Conservation (phyloP, 2,888 invertebrate species). For the Nomada flava region DNA sequence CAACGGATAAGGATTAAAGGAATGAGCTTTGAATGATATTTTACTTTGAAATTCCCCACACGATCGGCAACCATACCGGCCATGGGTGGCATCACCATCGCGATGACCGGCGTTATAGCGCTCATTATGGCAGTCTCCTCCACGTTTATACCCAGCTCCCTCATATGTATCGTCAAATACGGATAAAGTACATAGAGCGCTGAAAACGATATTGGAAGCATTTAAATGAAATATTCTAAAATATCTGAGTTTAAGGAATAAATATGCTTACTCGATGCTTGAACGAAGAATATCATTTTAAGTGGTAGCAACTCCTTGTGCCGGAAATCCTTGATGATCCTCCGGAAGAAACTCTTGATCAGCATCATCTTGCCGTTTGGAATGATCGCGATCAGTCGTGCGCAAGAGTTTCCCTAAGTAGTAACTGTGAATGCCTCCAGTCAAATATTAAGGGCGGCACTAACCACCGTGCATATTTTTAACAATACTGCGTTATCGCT, state of each 20-base stretch:
- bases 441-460: slow-evolving; percentile 39
- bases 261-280: slow-evolving; percentile 88
- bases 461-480: slow-evolving; percentile 28
- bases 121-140: slow-evolving; percentile 93
- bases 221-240: not conserved
- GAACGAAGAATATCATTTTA: slow-evolving; percentile 91
- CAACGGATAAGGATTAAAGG: not conserved
- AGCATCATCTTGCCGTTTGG: slow-evolving; percentile 85
- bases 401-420: slow-evolving; percentile 30
- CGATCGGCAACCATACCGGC: slow-evolving; percentile 92
- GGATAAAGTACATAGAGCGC: slow-evolving; percentile 91
- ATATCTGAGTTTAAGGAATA: too few relatives aligned
- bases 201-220: slow-evolving; percentile 77
- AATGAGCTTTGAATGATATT: not conserved
- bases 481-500: slow-evolving; percentile 33
- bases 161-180: slow-evolving; percentile 92
- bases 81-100: slow-evolving; percentile 91
- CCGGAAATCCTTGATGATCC: slow-evolving; percentile 89
- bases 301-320: slow-evolving; percentile 90
- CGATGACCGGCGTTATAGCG: slow-evolving; percentile 90
- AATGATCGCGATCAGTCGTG: slow-evolving; percentile 15
- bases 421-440: slow-evolving; percentile 8
- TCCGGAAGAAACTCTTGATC: slow-evolving; percentile 87
- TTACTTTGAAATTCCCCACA: slow-evolving; percentile 92
- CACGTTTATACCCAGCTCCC: slow-evolving; percentile 91